A percentile compares a stretch with the other conserved stretches of the same genome.
These are phyloP conservation scores for Carpatolechia fugitivella DNA, from an alignment of 2,888 invertebrate species.

Conservation along the genomic window DNA sequence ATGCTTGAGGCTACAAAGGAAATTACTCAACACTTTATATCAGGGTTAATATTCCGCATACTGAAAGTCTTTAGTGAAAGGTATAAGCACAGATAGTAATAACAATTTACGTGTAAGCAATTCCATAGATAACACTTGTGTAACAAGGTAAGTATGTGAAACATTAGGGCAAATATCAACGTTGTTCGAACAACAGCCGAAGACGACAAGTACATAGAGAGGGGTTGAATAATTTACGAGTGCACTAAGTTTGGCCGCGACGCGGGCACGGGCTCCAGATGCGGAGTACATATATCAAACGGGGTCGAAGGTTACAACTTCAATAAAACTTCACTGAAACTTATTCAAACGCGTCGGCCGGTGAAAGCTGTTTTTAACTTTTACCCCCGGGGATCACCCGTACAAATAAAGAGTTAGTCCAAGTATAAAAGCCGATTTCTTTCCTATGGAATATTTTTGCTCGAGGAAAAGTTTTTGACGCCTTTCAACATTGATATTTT, in stretches of 20 bases:
- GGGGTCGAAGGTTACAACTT: conserved; percentile 57
- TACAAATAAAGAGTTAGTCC: conserved; percentile 72
- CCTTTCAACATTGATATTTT: background rate
- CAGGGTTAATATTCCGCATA: background rate
- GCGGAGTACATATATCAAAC: conserved; percentile 66
- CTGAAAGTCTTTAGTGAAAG: background rate
- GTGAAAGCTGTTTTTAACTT: conserved; percentile 75
- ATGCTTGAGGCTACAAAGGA: conserved; percentile 7
- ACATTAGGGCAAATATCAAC: conserved; percentile 35
- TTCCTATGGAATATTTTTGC: conserved; percentile 49
- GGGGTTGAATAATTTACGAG: conserved; percentile 75
- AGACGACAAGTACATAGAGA: conserved; percentile 54
- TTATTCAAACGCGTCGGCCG: conserved; percentile 56
- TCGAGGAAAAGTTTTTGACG: conserved; percentile 31
- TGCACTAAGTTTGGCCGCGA: conserved; percentile 64
- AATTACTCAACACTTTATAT: conserved; percentile 5
- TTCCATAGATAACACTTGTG: conserved; percentile 4
- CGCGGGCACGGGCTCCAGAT: conserved; percentile 54
- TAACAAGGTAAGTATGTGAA: conserved; percentile 7
- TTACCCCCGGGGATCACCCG: conserved; percentile 59
- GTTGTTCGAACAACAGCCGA: conserved; percentile 48
- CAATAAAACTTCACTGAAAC: conserved; percentile 53
- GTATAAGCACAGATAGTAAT: no score
- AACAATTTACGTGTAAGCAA: background rate
- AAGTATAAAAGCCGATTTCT: conserved; percentile 57